phyloP scores from a whole-genome alignment of 1,140 invertebrate genomes.

The Panagrolaimus sp. region DNA sequence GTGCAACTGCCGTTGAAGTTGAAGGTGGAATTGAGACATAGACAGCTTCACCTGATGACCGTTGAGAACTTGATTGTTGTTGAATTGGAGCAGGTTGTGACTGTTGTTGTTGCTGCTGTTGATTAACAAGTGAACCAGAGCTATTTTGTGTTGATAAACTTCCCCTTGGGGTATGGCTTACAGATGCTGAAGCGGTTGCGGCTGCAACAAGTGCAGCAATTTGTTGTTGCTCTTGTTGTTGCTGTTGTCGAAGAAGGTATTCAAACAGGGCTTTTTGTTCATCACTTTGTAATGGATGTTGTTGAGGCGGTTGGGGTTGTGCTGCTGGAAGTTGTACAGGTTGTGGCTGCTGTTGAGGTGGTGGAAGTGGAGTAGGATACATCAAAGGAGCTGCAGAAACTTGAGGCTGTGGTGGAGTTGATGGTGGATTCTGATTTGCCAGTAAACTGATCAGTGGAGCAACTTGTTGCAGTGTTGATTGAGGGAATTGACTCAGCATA shows the following conservation, averaged over 20 bases:
- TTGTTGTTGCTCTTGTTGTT: background rate
- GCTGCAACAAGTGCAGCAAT: background rate
- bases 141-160: background rate
- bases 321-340: background rate
- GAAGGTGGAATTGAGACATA: constrained; percentile 13
- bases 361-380: background rate
- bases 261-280: constrained; percentile 1
- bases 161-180: background rate
- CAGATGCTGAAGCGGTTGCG: background rate
- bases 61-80: background rate
- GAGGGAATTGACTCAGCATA: background rate
- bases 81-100: background rate
- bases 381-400: background rate
- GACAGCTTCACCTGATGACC: background rate
- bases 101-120: background rate
- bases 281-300: background rate
- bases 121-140: background rate
- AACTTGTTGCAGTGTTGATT: background rate
- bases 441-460: background rate
- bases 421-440: background rate
- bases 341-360: background rate
- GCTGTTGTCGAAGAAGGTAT: background rate
- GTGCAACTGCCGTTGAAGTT: background rate
- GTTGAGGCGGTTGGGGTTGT: background rate
- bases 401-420: background rate